Evolutionary conservation across 1,140 invertebrate species (phyloP), one percentile per base, ranked within the genome.

Genomic region (Ericerus pela): DNA sequence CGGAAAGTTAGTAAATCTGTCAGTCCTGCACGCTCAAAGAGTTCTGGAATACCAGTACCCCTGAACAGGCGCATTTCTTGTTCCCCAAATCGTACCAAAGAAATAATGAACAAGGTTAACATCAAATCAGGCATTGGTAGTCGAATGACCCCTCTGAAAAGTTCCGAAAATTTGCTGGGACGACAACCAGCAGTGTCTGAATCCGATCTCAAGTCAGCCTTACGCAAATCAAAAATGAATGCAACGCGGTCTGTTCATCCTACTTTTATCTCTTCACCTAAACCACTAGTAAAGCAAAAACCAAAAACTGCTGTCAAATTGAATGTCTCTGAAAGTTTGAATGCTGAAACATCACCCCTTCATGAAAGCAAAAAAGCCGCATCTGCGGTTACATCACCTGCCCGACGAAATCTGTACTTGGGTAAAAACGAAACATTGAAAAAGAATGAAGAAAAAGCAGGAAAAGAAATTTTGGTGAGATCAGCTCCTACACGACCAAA

Each of bases 121-220:
- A 24, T 5, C 14, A 24, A 20, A 22, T 3, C 10, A 5, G 6
- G 41, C 8, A 22, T 24, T 22, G 8, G 8, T 3, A 5, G 22
- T 22, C 22, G 26, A 47, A 18, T 24, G 11, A 14, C 37, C 14
- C 36, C 36, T 14, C 26, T 47, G 16, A 47, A 47, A 47, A 47
- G 41, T 24, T 47, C 41, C 3, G 41, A 47, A 14, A 47, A 47
- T 47, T 47, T 47, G 41, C 22, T n/a, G n/a, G n/a, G n/a, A n/a
- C n/a, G n/a, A n/a, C n/a, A n/a, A n/a, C n/a, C n/a, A n/a, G n/a
- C n/a, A n/a, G n/a, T n/a, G n/a, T n/a, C n/a, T n/a, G n/a, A n/a
- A n/a, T n/a, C n/a, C n/a, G n/a, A n/a, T n/a, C n/a, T n/a, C n/a
- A n/a, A n/a, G n/a, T n/a, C n/a, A n/a, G n/a, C n/a, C n/a, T n/a